phyloP scores from a whole-genome alignment of 2,113 vertebrate genomes.

The Halcyon malimbica region DNA sequence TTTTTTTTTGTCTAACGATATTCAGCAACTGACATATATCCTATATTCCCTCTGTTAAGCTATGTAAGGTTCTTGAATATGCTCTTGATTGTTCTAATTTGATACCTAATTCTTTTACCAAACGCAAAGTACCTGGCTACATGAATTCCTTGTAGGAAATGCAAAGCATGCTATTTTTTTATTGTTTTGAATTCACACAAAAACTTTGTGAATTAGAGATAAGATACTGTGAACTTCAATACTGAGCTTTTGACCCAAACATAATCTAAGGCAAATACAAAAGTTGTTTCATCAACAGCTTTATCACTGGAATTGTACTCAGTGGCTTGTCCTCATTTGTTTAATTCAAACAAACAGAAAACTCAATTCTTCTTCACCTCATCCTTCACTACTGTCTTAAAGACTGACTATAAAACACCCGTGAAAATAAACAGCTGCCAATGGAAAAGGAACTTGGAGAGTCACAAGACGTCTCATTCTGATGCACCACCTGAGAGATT shows the following conservation, averaged over 20 bases:
- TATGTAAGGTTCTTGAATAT: background rate
- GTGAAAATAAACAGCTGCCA: background rate
- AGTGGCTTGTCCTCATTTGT: background rate
- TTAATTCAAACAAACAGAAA: background rate
- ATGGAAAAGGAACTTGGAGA: background rate
- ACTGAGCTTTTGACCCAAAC: background rate
- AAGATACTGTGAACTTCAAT: background rate
- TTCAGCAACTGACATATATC: background rate
- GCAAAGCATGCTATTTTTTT: background rate
- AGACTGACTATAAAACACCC: background rate
- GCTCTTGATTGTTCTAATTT: background rate
- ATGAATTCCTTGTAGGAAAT: background rate
- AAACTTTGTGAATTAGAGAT: background rate
- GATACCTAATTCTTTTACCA: background rate
- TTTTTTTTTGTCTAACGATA: background rate
- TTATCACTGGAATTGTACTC: background rate
- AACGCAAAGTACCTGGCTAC: background rate
- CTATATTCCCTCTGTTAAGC: background rate
- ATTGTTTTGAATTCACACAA: background rate
- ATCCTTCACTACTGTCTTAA: background rate
- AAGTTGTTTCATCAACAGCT: background rate
- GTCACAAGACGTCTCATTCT: background rate
- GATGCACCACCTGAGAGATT: background rate
- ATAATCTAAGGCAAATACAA: conserved; percentile 3
- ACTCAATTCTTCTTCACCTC: background rate